A percentile compares a stretch with the other conserved stretches of the same genome.
Conservation (phyloP, 2,888 invertebrate species). For the Plemyria rubiginata region DNA sequence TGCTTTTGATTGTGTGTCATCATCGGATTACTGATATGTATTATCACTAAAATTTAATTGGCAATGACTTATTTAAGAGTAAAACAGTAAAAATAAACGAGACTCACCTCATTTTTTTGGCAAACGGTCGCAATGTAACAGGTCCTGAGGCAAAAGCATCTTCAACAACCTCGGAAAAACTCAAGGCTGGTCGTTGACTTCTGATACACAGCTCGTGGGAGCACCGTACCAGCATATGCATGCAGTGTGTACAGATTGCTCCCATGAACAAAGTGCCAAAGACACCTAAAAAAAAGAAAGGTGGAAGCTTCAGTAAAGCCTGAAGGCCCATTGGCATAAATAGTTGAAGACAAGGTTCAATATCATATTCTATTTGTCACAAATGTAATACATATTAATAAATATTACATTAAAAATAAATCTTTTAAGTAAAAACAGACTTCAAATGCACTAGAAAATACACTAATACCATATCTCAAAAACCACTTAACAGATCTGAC, state of each 20-base stretch:
- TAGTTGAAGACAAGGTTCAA: too few relatives aligned
- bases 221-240: slow-evolving; percentile 92
- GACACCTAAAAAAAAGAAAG: slow-evolving; percentile 78
- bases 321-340: too few relatives aligned
- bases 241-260: slow-evolving; percentile 95
- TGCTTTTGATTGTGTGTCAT: too few relatives aligned
- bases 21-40: not conserved
- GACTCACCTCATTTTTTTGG: slow-evolving; percentile 86
- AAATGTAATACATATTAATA: too few relatives aligned
- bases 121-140: slow-evolving; percentile 84
- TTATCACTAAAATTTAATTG: not conserved
- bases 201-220: slow-evolving; percentile 90
- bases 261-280: slow-evolving; percentile 93
- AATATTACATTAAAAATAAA: too few relatives aligned
- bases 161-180: slow-evolving; percentile 92
- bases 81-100: not conserved
- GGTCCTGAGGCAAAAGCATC: slow-evolving; percentile 91
- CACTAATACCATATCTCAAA: too few relatives aligned
- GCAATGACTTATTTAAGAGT: not conserved
- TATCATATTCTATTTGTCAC: too few relatives aligned
- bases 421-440: too few relatives aligned
- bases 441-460: too few relatives aligned
- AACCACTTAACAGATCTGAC: too few relatives aligned
- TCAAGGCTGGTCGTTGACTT: slow-evolving; percentile 88
- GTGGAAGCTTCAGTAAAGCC: too few relatives aligned